Base-by-base conservation (phyloP, 64 coral and sea anemone species). In the Exaiptasia diaphana region DNA sequence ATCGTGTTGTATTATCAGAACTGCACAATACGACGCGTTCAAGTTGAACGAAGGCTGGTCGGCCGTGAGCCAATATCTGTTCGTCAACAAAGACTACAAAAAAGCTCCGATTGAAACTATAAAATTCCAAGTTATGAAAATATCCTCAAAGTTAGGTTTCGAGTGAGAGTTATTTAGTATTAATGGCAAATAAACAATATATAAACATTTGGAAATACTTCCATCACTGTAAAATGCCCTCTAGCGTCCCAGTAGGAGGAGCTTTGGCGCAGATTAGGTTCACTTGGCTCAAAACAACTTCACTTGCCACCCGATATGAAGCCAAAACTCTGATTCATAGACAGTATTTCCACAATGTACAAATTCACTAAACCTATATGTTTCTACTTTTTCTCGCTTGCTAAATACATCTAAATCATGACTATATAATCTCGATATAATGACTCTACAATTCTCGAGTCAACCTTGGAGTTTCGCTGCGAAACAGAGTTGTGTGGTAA, bases 391-490 rank as follows among this genome's bases (percentile, higher is more conserved):
- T 35, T 38, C 11, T 65, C 32, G 18, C 1, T 12, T 9, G 21
- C 13, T 65, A 34, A 65, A 35, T 65, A 1, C 26, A 14, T 38
- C 32, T 65, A 35, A 35, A 15, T 33, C 5, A 5, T 38, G 5
- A 18, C 14, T 35, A 24, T 11, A 65, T 35, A 35, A 35, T 35
- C 14, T 64, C 31, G n/a, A n/a, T n/a, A n/a, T n/a, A n/a, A n/a
- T n/a, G 61, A 65, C 61, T 65, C 61, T 32, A 15, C 9, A 65
- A 4, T 37, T 73, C n/a, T 24, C 14, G 44, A 73, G 69, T 49
- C 69, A 84, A 84, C 85, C 89, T 83, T 46, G 26, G 53, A 83
- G 91, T 94, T 94, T 94, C 91, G 91, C 80, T 94, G 74, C 91
- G 91, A 94, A 94, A 94, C 91, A 94, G 76, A 57, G 71, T 83